Evolutionary conservation across 1,140 invertebrate genomes (phyloP).

Genomic region (Monomorium pharaonis): DNA sequence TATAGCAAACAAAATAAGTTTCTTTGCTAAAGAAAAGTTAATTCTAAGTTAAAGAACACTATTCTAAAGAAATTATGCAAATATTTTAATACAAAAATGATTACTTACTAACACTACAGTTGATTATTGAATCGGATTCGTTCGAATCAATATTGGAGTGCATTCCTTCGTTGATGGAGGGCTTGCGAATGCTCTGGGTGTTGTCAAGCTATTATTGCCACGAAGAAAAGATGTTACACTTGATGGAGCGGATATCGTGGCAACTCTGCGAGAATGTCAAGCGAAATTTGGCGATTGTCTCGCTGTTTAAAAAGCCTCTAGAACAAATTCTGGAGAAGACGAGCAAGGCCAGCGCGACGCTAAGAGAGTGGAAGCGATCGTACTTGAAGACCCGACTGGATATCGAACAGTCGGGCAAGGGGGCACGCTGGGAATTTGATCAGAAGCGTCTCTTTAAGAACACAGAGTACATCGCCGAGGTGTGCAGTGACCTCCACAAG

Average conservation of each 20-base stretch:
- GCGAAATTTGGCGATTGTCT: conserved; percentile 89
- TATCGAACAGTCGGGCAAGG: conserved; percentile 93
- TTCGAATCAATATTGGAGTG: conserved; percentile 90
- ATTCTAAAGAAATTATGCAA: not conserved
- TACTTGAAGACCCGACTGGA: conserved; percentile 91
- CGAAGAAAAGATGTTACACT: conserved; percentile 91
- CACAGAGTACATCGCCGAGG: conserved; percentile 92
- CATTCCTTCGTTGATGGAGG: conserved; percentile 92
- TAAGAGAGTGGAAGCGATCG: conserved; percentile 91
- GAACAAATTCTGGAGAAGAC: conserved; percentile 85
- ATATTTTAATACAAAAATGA: not conserved
- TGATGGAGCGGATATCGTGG: conserved; percentile 93
- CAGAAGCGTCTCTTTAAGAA: conserved; percentile 91
- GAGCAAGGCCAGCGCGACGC: conserved; percentile 87
- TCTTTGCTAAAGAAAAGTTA: not conserved
- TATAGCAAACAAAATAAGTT: not conserved
- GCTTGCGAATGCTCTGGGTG: conserved; percentile 93
- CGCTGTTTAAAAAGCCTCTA: conserved; percentile 88
- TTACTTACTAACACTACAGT: conserved; percentile 81
- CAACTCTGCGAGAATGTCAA: conserved; percentile 91
- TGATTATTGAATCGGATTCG: conserved; percentile 89
- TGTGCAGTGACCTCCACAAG: conserved; percentile 91
- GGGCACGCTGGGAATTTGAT: conserved; percentile 96
- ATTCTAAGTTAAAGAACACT: not conserved
- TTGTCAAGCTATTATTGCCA: conserved; percentile 90